Evolutionary conservation across 2,888 invertebrate species (phyloP).

Genomic region (Rugalucina vietnamica): DNA sequence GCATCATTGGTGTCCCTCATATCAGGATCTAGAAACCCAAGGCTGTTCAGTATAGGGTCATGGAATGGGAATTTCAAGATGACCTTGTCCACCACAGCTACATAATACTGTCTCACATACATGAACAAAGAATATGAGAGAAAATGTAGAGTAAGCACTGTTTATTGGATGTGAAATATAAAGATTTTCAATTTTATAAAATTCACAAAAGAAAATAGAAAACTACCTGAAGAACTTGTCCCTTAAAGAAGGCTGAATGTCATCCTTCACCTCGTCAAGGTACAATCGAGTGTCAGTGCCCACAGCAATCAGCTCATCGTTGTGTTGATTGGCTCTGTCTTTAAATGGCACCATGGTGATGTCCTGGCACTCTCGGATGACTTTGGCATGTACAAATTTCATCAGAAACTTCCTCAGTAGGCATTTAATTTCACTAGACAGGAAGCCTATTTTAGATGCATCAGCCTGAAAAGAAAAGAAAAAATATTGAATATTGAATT

Average conservation of each 20-base stretch:
- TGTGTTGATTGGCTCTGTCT: constrained; percentile 23
- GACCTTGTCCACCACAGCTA: background rate
- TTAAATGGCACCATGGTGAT: background rate
- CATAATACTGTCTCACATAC: background rate
- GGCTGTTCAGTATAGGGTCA: background rate
- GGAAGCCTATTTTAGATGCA: background rate
- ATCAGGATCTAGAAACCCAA: background rate
- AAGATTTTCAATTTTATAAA: background rate
- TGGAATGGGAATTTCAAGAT: background rate
- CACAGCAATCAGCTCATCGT: background rate
- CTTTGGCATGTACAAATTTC: background rate
- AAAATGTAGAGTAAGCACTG: background rate
- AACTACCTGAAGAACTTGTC: constrained; percentile 4
- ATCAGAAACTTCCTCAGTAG: background rate
- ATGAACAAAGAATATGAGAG: background rate
- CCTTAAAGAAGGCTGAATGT: background rate
- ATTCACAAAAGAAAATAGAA: background rate
- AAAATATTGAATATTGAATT: background rate
- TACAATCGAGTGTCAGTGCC: background rate
- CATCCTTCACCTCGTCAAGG: background rate
- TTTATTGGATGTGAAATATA: background rate
- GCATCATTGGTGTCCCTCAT: background rate
- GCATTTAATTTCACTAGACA: background rate
- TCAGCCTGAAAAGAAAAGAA: background rate
- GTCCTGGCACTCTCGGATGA: background rate